Percentiles rank a stretch among this genome's conserved stretches.
phyloP scores from a whole-genome alignment of 1,140 invertebrate species.

The Atta texana region DNA sequence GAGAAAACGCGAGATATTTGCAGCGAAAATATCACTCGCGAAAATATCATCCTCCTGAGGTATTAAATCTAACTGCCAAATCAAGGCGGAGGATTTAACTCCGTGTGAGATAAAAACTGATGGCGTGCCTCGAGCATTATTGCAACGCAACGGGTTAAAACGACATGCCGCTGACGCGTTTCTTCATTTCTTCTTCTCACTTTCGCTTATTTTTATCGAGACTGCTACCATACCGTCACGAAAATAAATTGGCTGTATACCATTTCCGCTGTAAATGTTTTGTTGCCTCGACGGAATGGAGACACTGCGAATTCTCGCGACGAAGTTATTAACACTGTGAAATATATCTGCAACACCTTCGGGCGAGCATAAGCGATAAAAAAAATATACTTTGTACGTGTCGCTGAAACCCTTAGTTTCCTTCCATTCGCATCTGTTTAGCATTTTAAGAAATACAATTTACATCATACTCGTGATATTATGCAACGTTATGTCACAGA shows the following conservation, averaged over 20 bases:
- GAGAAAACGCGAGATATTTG: not conserved
- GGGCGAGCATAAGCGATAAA: slow-evolving; percentile 38
- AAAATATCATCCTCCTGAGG: not conserved
- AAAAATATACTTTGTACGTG: slow-evolving; percentile 47
- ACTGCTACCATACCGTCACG: not conserved
- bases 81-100: slow-evolving; percentile 67
- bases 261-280: slow-evolving; percentile 36
- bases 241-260: slow-evolving; percentile 51
- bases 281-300: slow-evolving; percentile 53
- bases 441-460: slow-evolving; percentile 62
- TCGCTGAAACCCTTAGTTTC: slow-evolving; percentile 49
- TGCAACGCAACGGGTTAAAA: slow-evolving; percentile 50
- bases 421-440: slow-evolving; percentile 50
- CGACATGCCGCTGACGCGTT: slow-evolving; percentile 68
- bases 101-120: slow-evolving; percentile 75
- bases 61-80: slow-evolving; percentile 65
- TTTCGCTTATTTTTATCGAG: slow-evolving; percentile 43
- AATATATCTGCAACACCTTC: slow-evolving; percentile 33
- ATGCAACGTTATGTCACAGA: slow-evolving; percentile 43
- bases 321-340: slow-evolving; percentile 53
- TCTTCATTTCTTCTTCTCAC: slow-evolving; percentile 26
- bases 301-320: slow-evolving; percentile 34
- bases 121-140: slow-evolving; percentile 67
- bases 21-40: slow-evolving; percentile 34
- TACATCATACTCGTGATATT: slow-evolving; percentile 46